A percentile compares a stretch with the other conserved stretches of the same genome.
Conservation (phyloP, 2,113 vertebrate species). For the Hymenochirus boettgeri region DNA sequence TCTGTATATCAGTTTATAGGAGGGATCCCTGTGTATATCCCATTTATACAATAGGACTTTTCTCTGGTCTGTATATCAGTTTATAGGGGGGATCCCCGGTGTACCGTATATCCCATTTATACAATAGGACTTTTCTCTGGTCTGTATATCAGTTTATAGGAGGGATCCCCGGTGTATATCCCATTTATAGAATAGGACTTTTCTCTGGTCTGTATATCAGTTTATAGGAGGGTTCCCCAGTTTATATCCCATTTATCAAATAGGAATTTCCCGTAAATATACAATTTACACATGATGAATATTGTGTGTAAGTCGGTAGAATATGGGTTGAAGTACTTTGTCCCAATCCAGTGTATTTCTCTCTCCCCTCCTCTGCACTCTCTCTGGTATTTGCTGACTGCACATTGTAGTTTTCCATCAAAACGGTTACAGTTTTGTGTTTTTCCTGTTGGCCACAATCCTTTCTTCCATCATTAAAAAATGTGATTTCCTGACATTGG, state of each 20-base stretch:
- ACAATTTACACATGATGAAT: no score
- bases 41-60: no score
- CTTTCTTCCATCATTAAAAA: no score
- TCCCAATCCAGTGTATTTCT: neutral
- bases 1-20: no score
- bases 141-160: slow-evolving; percentile 6
- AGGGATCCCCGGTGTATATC: neutral
- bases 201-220: no score
- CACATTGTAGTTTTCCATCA: slow-evolving; percentile 11
- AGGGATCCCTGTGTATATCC: no score
- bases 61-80: no score
- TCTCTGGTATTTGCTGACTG: slow-evolving; percentile 40
- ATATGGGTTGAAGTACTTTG: neutral
- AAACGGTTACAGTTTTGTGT: slow-evolving; percentile 3
- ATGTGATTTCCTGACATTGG: no score
- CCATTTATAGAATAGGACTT: no score
- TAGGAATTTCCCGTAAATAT: no score
- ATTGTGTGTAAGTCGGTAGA: neutral
- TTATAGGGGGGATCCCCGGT: no score
- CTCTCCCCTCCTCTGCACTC: slow-evolving; percentile 21
- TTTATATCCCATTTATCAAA: slow-evolving; percentile 6
- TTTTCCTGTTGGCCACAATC: no score
- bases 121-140: neutral
- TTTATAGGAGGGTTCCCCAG: neutral
- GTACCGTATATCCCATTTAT: neutral